Percentiles rank a stretch among this genome's conserved stretches.
Evolutionary conservation across 2,888 invertebrate species (phyloP).

Genomic region (Xiphydria camelus): DNA sequence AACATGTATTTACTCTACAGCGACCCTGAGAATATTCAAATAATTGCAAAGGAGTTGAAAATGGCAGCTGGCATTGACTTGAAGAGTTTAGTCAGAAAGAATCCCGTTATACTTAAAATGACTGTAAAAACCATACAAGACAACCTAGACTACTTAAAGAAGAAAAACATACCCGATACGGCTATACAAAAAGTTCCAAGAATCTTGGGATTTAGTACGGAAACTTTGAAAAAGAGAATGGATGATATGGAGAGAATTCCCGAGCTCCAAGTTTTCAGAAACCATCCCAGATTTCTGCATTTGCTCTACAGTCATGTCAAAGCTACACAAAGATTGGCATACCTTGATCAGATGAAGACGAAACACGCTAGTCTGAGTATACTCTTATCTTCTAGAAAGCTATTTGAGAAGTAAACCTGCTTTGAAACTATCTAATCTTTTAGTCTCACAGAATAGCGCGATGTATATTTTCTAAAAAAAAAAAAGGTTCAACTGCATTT

Average conservation of each 20-base stretch:
- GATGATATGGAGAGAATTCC: constrained; percentile 62
- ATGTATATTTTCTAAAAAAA: background rate
- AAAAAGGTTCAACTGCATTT: too few species aligned
- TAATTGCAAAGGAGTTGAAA: constrained; percentile 60
- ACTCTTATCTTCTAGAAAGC: constrained; percentile 32
- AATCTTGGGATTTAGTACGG: constrained; percentile 64
- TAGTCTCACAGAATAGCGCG: background rate
- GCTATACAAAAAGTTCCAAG: constrained; percentile 61
- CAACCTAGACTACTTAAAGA: constrained; percentile 62
- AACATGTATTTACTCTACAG: constrained; percentile 65
- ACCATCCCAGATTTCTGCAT: constrained; percentile 65
- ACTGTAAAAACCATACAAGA: constrained; percentile 62
- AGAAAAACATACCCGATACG: constrained; percentile 60
- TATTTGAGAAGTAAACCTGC: constrained; percentile 55
- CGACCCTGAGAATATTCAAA: constrained; percentile 66
- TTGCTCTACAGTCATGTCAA: constrained; percentile 60
- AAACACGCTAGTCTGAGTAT: constrained; percentile 59
- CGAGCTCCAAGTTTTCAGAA: constrained; percentile 65
- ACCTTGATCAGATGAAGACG: constrained; percentile 59
- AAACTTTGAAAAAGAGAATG: constrained; percentile 64
- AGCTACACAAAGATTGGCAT: constrained; percentile 59
- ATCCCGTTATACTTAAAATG: constrained; percentile 69
- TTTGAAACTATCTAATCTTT: background rate
- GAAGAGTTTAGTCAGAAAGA: constrained; percentile 57
- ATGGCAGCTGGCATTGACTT: constrained; percentile 63